Conservation (phyloP, 2,113 vertebrate species). For the Oncorhynchus gorbuscha region DNA sequence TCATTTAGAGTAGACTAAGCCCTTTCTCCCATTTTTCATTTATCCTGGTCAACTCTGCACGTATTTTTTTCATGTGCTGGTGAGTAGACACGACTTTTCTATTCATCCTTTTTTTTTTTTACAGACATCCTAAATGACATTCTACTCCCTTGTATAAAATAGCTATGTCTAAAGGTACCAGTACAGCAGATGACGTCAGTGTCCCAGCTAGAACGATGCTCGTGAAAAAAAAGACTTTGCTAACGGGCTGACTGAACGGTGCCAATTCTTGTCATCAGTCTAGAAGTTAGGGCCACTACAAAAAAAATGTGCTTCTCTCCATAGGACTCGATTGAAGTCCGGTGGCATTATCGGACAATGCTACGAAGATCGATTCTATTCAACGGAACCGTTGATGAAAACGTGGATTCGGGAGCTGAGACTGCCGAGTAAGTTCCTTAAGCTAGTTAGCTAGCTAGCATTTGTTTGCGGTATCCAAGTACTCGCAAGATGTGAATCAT, state of each 20-base stretch:
- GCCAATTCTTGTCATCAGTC: too few species aligned
- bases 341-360: conserved; percentile 36
- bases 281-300: not conserved
- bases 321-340: not conserved
- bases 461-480: too few species aligned
- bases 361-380: conserved; percentile 33
- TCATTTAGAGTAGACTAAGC: not conserved
- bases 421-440: conserved; percentile 68
- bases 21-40: not conserved
- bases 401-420: conserved; percentile 68
- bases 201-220: conserved; percentile 29
- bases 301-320: not conserved
- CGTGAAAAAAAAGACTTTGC: not conserved
- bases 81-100: not conserved
- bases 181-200: conserved; percentile 62
- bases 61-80: not conserved
- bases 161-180: conserved; percentile 14
- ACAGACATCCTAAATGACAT: not conserved
- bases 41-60: not conserved
- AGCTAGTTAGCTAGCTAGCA: conserved; percentile 46
- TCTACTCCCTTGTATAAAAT: not conserved
- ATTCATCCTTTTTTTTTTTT: not conserved
- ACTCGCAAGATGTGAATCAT: too few species aligned
- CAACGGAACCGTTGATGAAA: conserved; percentile 49
- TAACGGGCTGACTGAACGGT: not conserved